These are phyloP conservation scores for Callospermophilus lateralis DNA, from an alignment of 2,113 vertebrate species.

Conservation along the genomic window DNA sequence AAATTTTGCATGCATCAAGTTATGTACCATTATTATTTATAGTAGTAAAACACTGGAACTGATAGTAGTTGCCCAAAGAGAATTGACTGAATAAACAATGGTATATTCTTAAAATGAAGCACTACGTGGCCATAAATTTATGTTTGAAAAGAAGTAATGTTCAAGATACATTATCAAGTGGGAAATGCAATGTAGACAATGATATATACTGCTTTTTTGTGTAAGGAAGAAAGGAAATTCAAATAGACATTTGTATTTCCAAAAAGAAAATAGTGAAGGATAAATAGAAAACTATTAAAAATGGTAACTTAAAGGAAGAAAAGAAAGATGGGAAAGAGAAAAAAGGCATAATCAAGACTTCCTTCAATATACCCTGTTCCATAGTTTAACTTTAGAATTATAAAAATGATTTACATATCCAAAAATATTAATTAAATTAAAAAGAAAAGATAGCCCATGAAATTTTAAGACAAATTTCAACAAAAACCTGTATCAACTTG, in stretches of 20 bases:
- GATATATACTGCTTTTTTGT: neutral
- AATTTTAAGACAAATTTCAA: neutral
- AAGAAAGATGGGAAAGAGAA: neutral
- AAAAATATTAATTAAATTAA: slow-evolving; percentile 2
- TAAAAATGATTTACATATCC: neutral
- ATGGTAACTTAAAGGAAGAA: neutral
- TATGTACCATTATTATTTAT: neutral
- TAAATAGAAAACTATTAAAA: neutral
- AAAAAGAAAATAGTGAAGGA: neutral
- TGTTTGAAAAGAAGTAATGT: neutral
- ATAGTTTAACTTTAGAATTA: slow-evolving; percentile 25
- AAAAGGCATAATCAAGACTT: neutral
- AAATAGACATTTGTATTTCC: neutral
- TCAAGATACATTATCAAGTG: neutral
- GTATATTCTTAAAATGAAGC: slow-evolving; percentile 46
- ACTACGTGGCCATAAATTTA: neutral
- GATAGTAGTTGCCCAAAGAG: neutral
- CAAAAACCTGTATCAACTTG: neutral
- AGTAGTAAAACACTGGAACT: slow-evolving; percentile 8
- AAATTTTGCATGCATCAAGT: neutral
- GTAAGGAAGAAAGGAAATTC: neutral
- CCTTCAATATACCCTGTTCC: neutral
- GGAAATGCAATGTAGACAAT: neutral
- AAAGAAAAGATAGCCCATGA: neutral
- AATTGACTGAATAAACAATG: neutral